A percentile compares a stretch with the other conserved stretches of the same genome.
These are phyloP conservation scores for Vidua chalybeata DNA, from an alignment of 2,113 vertebrate species.

Conservation along the genomic window DNA sequence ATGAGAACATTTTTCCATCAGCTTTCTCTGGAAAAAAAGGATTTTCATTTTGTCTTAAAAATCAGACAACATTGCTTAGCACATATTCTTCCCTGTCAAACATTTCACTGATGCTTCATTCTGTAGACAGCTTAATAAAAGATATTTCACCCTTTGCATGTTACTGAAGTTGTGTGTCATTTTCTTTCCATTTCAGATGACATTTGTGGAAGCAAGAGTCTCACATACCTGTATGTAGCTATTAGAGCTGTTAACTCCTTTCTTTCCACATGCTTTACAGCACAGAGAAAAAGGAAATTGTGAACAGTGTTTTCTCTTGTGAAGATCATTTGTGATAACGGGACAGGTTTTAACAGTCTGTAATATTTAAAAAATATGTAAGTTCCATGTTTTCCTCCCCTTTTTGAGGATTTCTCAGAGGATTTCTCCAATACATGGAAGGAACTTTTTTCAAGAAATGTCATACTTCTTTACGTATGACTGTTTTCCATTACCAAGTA, in stretches of 20 bases:
- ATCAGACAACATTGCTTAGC: slow-evolving; percentile 10
- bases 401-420: not conserved
- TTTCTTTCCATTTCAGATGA: slow-evolving; percentile 41
- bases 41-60: slow-evolving; percentile 50
- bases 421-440: not conserved
- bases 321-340: not conserved
- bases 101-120: slow-evolving; percentile 25
- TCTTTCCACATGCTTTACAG: not conserved
- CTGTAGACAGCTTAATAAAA: slow-evolving; percentile 53
- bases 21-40: not conserved
- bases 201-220: not conserved
- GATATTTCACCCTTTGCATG: slow-evolving; percentile 5
- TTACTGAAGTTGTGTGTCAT: not conserved
- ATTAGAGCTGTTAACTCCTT: not conserved
- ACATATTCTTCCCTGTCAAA: slow-evolving; percentile 46
- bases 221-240: not conserved
- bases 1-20: not conserved
- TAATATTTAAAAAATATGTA: not conserved
- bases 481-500: not conserved
- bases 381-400: not conserved
- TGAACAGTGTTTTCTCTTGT: not conserved
- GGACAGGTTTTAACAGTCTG: not conserved
- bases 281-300: not conserved
- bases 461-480: not conserved
- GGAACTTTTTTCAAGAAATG: not conserved